These are phyloP conservation scores for Brachionus sp. DNA, from an alignment of 1,140 invertebrate genomes.

Conservation along the genomic window DNA sequence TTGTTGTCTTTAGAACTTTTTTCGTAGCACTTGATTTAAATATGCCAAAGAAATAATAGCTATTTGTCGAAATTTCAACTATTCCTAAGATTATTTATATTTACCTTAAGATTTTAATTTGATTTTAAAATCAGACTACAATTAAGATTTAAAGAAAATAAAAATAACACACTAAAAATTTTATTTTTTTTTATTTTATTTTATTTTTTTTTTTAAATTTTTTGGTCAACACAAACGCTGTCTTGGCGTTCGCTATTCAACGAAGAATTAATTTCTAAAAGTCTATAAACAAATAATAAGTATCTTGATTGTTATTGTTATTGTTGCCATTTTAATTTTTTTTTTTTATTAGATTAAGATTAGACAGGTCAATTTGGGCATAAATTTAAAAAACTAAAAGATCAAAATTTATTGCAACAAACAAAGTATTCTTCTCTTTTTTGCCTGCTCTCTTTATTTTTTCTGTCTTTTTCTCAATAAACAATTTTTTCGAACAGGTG, in stretches of 20 bases:
- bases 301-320: conserved; percentile 14
- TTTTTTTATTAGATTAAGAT: conserved; percentile 14
- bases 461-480: too few relatives aligned
- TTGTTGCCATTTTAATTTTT: neutral
- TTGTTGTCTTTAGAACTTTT: conserved; percentile 11
- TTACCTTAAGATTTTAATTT: conserved; percentile 41
- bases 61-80: neutral
- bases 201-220: neutral
- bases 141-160: conserved; percentile 41
- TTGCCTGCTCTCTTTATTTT: neutral
- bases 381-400: conserved; percentile 21
- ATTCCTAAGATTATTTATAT: conserved; percentile 36
- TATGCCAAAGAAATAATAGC: conserved; percentile 28
- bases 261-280: neutral
- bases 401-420: conserved; percentile 19
- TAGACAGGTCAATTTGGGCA: conserved; percentile 29
- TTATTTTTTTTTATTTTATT: too few relatives aligned
- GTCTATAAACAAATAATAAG: conserved; percentile 24
- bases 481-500: neutral
- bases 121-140: conserved; percentile 20
- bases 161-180: conserved; percentile 9
- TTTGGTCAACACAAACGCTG: neutral
- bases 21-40: neutral
- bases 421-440: neutral
- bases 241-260: neutral